Evolutionary conservation across 2,797 vertebrate genomes (phyloP).

Genomic region (Propithecus perrieri): DNA sequence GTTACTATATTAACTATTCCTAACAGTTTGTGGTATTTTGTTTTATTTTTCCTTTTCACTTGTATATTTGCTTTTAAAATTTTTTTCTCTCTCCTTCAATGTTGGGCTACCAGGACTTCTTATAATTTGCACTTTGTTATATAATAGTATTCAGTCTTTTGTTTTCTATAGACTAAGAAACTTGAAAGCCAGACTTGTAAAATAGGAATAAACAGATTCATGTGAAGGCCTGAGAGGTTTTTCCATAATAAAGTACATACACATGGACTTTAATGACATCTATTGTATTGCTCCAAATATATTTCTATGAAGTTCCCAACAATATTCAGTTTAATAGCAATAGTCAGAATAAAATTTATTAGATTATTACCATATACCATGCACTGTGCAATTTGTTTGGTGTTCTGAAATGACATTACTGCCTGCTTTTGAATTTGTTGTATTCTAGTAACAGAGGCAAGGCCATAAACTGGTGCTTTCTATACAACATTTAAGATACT

Average conservation of each 20-base stretch:
- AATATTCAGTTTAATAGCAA: not conserved
- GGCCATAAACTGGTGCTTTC: not conserved
- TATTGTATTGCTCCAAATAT: not conserved
- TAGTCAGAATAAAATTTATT: not conserved
- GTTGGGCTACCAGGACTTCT: not conserved
- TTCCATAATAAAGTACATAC: not conserved
- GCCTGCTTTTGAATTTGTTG: conserved; percentile 3
- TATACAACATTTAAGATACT: not conserved
- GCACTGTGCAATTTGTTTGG: not conserved
- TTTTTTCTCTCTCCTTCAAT: not conserved
- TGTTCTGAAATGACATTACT: not conserved
- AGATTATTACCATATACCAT: not conserved
- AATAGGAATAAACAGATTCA: not conserved
- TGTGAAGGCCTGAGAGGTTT: not conserved
- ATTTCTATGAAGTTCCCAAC: not conserved
- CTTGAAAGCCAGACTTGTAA: conserved; percentile 16
- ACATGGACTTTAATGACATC: not conserved
- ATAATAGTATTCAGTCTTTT: not conserved
- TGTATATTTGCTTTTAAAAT: not conserved
- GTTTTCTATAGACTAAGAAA: not conserved
- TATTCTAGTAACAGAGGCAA: not conserved
- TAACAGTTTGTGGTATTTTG: not conserved
- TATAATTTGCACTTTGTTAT: not conserved
- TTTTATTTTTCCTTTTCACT: not conserved
- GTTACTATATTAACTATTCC: not conserved